These are phyloP conservation scores for Gouania willdenowi DNA, from an alignment of 2,797 vertebrate species.

Conservation along the genomic window DNA sequence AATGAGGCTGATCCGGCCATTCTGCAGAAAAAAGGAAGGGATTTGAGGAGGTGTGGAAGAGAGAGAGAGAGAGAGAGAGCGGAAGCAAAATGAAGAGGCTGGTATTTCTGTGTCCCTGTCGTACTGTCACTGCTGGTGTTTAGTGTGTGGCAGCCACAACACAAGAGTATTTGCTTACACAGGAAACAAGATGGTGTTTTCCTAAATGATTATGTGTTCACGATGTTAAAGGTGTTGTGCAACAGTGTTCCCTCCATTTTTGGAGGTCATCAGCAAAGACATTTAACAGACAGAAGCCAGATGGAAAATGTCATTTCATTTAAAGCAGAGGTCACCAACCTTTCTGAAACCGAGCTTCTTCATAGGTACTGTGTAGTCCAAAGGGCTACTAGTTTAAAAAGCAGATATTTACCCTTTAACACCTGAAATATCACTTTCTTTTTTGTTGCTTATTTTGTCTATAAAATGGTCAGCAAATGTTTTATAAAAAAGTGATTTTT, in stretches of 20 bases:
- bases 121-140: conserved; percentile 1
- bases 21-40: conserved; percentile 26
- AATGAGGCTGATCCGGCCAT: conserved; percentile 52
- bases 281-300: too few species aligned
- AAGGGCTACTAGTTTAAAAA: too few species aligned
- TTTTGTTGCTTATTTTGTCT: too few species aligned
- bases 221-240: conserved; percentile 39
- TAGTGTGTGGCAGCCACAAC: conserved; percentile 15
- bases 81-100: conserved; percentile 22
- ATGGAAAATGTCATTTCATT: too few species aligned
- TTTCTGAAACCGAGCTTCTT: too few species aligned
- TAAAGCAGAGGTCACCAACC: too few species aligned
- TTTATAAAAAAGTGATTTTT: too few species aligned
- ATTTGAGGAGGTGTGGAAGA: not conserved
- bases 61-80: conserved; percentile 13
- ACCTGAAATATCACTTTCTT: too few species aligned
- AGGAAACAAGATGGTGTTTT: conserved; percentile 8
- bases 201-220: conserved; percentile 28
- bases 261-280: too few species aligned
- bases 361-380: too few species aligned
- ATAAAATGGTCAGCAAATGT: too few species aligned
- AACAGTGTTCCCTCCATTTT: conserved; percentile 40
- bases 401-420: too few species aligned
- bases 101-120: conserved; percentile 33
- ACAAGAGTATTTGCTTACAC: conserved; percentile 4